Evolutionary conservation across 2,797 vertebrate species (phyloP), one percentile per base, ranked within the genome.

Genomic region (Anniella stebbinsi): DNA sequence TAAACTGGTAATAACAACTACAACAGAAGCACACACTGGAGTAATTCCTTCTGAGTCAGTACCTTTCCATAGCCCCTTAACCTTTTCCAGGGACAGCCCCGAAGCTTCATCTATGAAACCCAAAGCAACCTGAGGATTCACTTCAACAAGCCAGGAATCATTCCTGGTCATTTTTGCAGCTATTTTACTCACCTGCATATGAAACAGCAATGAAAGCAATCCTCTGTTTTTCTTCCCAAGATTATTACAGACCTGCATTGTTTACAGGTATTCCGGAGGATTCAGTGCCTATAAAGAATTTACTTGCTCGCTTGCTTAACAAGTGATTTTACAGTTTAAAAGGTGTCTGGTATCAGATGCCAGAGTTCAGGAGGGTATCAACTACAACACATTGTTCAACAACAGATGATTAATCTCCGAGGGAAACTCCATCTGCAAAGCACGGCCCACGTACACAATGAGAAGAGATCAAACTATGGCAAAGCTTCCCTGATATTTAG

Each of bases 331-430:
- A 76, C 0, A 83, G 81, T 88, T 87, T 85, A 86, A 87, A 91
- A 94, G 89, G 92, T 93, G 94, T 88, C 87, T 89, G 57, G 87
- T 89, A 87, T 94, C 90, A 94, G 89, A 78, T 93, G 93, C 92
- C 95, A 91, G 92, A 93, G 96, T 91, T 95, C 93, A 93, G 93
- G 93, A 94, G 91, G 91, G 87, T 95, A 95, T 95, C 92, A 87
- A 72, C 87, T 92, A 78, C 92, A 92, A 45, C 0, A 15, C 75
- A 86, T 90, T 95, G 93, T 96, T 95, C 94, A 82, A 88, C 93
- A 84, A 92, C 84, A 93, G 94, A 90, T 84, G 92, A 95, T 93
- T 94, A 93, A 94, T 91, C 89, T 94, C 87, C 88, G 0, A 72
- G 0, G 88, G 84, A 91, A 94, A 1, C 88, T 93, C 87, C 94